Evolutionary conservation across 2,797 vertebrate genomes (phyloP).

Genomic region (Clarias laeviceps): DNA sequence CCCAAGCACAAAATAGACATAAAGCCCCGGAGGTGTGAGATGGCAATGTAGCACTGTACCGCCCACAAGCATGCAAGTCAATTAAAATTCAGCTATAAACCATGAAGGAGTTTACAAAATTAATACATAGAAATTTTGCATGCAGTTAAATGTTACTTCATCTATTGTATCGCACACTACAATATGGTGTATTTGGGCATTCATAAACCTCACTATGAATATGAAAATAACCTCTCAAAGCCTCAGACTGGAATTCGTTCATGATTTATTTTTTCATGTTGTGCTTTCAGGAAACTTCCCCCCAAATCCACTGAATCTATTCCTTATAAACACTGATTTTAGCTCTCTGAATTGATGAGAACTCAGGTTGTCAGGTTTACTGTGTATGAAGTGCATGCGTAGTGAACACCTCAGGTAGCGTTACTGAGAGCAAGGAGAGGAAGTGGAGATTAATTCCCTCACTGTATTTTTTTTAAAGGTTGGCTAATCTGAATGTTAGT

Average conservation of each 20-base stretch:
- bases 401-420: not conserved
- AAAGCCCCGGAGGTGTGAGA: not conserved
- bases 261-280: not conserved
- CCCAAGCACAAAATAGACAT: not conserved
- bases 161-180: not conserved
- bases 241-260: not conserved
- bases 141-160: not conserved
- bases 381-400: not conserved
- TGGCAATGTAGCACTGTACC: not conserved
- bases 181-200: not conserved
- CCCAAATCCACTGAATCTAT: not conserved
- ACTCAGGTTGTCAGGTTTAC: not conserved
- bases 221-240: not conserved
- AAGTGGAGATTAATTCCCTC: conserved; percentile 20
- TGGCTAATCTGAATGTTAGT: conserved; percentile 15
- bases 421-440: not conserved
- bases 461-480: not conserved
- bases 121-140: not conserved
- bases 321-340: not conserved
- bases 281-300: not conserved
- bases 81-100: not conserved
- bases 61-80: not conserved
- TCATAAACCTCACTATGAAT: too few species aligned
- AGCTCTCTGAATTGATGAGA: not conserved
- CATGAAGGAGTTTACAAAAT: not conserved